These are phyloP conservation scores for Cephus nigrinus DNA, from an alignment of 2,888 invertebrate genomes.

Conservation along the genomic window DNA sequence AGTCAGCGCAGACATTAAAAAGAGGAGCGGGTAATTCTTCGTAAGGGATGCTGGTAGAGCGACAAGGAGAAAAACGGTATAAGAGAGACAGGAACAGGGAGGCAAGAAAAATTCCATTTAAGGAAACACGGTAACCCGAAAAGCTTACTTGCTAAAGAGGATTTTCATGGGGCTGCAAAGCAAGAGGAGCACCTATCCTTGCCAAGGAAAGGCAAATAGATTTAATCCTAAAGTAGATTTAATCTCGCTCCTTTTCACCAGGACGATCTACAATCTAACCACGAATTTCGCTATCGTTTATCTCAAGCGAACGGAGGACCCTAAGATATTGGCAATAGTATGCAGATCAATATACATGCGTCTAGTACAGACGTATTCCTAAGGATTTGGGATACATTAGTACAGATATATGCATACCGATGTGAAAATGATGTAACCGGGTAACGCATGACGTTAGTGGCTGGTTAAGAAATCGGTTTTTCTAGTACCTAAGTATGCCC, in stretches of 20 bases:
- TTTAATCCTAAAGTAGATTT: constrained; percentile 50
- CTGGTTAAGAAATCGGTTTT: not conserved
- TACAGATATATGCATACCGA: not conserved
- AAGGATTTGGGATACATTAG: not conserved
- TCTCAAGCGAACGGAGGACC: not conserved
- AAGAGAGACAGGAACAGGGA: constrained; percentile 2
- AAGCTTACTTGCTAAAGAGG: constrained; percentile 31
- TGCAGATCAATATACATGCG: not conserved
- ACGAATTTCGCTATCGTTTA: not conserved
- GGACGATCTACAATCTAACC: not conserved
- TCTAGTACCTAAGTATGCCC: not conserved
- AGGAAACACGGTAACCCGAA: constrained; percentile 39
- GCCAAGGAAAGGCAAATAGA: constrained; percentile 37
- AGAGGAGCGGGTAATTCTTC: not conserved
- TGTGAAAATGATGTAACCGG: not conserved
- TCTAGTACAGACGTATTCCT: not conserved
- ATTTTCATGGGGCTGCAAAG: constrained; percentile 24
- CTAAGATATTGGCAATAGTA: not conserved
- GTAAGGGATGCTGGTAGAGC: not conserved
- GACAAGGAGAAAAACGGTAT: constrained; percentile 8
- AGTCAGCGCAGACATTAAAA: not conserved
- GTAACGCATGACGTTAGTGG: not conserved
- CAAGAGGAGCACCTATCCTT: constrained; percentile 30
- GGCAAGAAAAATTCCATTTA: constrained; percentile 31
- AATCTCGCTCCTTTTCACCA: constrained; percentile 22